These are phyloP conservation scores for Eudemis profundana DNA, from an alignment of 2,888 invertebrate genomes.

Conservation along the genomic window DNA sequence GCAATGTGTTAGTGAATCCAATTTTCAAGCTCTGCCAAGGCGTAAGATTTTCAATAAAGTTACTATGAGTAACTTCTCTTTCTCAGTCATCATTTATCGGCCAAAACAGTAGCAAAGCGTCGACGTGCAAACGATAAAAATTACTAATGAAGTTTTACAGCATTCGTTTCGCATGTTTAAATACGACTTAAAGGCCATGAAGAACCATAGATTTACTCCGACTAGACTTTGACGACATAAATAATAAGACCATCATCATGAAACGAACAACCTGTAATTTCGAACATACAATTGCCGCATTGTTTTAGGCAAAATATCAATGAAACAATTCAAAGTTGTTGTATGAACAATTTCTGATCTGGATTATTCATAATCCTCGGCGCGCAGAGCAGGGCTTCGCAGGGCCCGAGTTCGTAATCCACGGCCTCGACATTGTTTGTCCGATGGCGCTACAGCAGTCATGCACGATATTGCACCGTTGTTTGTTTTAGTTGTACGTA, in stretches of 20 bases:
- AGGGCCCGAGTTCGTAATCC: conserved; percentile 18
- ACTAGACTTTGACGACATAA: too few relatives aligned
- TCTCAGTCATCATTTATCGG: background rate
- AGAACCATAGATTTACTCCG: too few relatives aligned
- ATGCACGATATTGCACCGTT: conserved; percentile 24
- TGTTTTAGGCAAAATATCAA: background rate
- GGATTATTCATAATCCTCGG: conserved; percentile 22
- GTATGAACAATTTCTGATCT: conserved; percentile 23
- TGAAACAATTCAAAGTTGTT: background rate
- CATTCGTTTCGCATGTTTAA: too few relatives aligned
- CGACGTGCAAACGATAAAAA: background rate
- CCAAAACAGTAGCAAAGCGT: too few relatives aligned
- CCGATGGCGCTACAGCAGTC: conserved; percentile 6
- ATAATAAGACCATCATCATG: too few relatives aligned
- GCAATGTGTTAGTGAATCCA: background rate
- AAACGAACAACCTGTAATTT: too few relatives aligned
- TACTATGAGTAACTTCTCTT: background rate
- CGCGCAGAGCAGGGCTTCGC: conserved; percentile 29
- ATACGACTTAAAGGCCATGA: too few relatives aligned
- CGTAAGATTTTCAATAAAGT: background rate
- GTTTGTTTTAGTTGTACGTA: conserved; percentile 16
- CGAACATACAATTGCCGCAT: too few relatives aligned
- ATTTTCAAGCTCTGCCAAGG: background rate
- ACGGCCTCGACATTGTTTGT: conserved; percentile 22
- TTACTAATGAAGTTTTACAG: too few relatives aligned